Percentiles rank a stretch among this genome's conserved stretches.
phyloP scores from a whole-genome alignment of 2,797 vertebrate species.

The Gymnothorax reevesii region DNA sequence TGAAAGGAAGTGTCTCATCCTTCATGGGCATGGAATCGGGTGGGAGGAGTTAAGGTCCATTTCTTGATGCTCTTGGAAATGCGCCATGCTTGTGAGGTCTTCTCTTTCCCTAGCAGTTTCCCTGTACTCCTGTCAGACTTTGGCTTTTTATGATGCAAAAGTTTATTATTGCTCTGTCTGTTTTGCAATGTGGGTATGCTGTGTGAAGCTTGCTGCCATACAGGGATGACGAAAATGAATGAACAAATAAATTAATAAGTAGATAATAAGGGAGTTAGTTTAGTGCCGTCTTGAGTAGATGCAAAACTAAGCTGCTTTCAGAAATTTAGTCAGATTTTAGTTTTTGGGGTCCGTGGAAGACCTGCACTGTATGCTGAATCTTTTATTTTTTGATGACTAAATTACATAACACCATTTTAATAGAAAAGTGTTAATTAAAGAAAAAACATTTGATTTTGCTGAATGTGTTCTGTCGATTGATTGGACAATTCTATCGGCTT shows the following conservation, averaged over 20 bases:
- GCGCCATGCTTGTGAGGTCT: slow-evolving; percentile 24
- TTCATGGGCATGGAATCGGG: slow-evolving; percentile 61
- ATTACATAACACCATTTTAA: no score
- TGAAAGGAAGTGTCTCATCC: slow-evolving; percentile 61
- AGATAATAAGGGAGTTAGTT: not conserved
- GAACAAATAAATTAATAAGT: not conserved
- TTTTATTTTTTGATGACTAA: not conserved
- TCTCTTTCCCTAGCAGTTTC: not conserved
- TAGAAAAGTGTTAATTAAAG: not conserved
- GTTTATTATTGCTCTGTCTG: not conserved
- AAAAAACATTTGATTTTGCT: not conserved
- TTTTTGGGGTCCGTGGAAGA: not conserved
- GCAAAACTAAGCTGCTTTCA: not conserved
- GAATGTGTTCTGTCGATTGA: not conserved
- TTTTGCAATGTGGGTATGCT: not conserved
- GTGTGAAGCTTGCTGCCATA: not conserved
- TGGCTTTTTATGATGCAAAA: not conserved
- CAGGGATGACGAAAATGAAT: not conserved
- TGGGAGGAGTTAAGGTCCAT: slow-evolving; percentile 44
- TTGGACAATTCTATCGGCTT: not conserved
- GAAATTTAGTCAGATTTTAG: not conserved
- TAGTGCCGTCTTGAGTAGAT: not conserved
- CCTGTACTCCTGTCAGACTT: not conserved
- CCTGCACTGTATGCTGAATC: not conserved
- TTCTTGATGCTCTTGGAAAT: slow-evolving; percentile 43